Evolutionary conservation across 1,140 invertebrate genomes (phyloP).

Genomic region (Drosophila suzukii): DNA sequence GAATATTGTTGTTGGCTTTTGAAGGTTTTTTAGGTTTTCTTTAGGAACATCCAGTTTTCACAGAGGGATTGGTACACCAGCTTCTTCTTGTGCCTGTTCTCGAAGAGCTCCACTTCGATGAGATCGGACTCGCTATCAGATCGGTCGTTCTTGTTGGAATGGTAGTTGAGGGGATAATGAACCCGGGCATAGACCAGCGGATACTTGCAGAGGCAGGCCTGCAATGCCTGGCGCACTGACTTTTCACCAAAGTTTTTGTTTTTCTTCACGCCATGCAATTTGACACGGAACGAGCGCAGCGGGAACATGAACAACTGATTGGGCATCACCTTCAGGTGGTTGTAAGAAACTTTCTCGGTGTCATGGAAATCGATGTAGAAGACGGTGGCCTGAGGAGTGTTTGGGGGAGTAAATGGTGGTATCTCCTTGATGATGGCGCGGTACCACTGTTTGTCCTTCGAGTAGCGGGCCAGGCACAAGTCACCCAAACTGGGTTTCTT

Average conservation of each 20-base stretch:
- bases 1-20: neutral
- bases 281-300: slow-evolving; percentile 63
- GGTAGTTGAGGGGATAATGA: slow-evolving; percentile 37
- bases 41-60: slow-evolving; percentile 38
- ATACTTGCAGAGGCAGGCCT: slow-evolving; percentile 28
- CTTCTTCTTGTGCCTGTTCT: slow-evolving; percentile 16
- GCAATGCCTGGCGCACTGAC: slow-evolving; percentile 35
- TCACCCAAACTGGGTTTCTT: slow-evolving; percentile 22
- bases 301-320: slow-evolving; percentile 58
- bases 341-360: slow-evolving; percentile 42
- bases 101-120: slow-evolving; percentile 55
- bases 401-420: slow-evolving; percentile 8
- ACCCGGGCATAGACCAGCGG: slow-evolving; percentile 41
- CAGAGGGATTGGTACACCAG: slow-evolving; percentile 47
- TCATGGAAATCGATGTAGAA: slow-evolving; percentile 75
- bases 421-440: slow-evolving; percentile 68
- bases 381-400: slow-evolving; percentile 48
- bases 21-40: slow-evolving; percentile 1
- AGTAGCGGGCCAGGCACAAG: slow-evolving; percentile 64
- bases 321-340: slow-evolving; percentile 61
- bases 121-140: slow-evolving; percentile 5
- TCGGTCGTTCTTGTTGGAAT: slow-evolving; percentile 7
- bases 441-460: slow-evolving; percentile 72
- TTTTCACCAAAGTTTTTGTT: slow-evolving; percentile 44
- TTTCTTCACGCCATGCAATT: slow-evolving; percentile 49